Evolutionary conservation across 1,140 invertebrate species (phyloP), one percentile per base, ranked within the genome.

Genomic region (Trichonephila inaurata): DNA sequence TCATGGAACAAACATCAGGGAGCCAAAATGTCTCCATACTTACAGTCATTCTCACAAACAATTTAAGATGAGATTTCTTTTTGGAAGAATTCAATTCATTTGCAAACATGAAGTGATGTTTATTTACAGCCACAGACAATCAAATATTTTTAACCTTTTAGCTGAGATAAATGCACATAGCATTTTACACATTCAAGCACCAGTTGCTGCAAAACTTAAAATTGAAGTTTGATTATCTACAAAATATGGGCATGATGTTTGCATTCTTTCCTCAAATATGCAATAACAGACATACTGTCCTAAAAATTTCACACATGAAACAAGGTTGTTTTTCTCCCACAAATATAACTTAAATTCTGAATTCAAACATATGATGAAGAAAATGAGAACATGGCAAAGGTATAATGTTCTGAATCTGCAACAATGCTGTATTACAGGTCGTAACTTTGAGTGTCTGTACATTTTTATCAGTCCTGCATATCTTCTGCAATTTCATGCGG

Each of bases 401-500:
- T 72, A 72, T 66, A 92, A 86, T 91, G 66, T 69, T 89, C 66
- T 89, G 88, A 89, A 40, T 58, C 24, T 19, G 64, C 21, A 24
- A 28, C 61, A 61, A 77, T 44, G 33, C 58, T 81, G 64, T 33
- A 18, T 62, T 87, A 62, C 24, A 33, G 40, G 58, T 58, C 14
- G 58, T 66, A 90, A 28, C 21, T 33, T 28, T 69, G n/a, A 51
- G 44, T 40, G 33, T 83, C 40, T 51, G 40, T 64, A 64, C 66
- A 44, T 28, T 14, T 61, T 60, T n/a, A 21, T 94, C 66, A 95
- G 94, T 99, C 99, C 97, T 99, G 99, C 99, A 99, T 99, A 95
- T 99, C 99, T 96, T 99, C 99, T 64, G 98, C 98, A 95, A 99
- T 97, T 96, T 99, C 99, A 95, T 99, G 98, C 93, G 99, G 99